Evolutionary conservation across 2,888 invertebrate genomes (phyloP).

Genomic region (Chrysina gloriosa): DNA sequence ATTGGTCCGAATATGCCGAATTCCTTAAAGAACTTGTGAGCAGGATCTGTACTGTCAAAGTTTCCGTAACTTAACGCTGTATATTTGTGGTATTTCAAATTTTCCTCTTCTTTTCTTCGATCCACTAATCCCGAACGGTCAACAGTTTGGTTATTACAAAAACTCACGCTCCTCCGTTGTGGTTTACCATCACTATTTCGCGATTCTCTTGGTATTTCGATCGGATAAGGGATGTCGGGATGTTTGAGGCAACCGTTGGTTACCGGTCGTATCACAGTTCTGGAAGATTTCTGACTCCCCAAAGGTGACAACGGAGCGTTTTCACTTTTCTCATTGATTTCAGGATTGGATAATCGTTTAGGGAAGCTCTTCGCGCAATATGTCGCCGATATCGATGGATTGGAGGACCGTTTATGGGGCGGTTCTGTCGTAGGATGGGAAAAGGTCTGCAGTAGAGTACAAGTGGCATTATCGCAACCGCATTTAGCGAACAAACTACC

Average conservation of each 20-base stretch:
- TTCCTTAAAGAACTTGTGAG: constrained; percentile 61
- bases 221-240: constrained; percentile 62
- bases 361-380: constrained; percentile 11
- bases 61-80: constrained; percentile 57
- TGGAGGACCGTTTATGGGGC: constrained; percentile 45
- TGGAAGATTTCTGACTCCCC: constrained; percentile 24
- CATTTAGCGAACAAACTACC: constrained; percentile 65
- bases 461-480: constrained; percentile 57
- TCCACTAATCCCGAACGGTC: constrained; percentile 37
- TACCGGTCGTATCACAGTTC: constrained; percentile 33
- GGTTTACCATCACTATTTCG: constrained; percentile 48
- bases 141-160: constrained; percentile 10
- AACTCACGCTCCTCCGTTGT: constrained; percentile 40
- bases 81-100: constrained; percentile 58
- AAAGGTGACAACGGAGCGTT: too few species aligned
- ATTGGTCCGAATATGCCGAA: constrained; percentile 61
- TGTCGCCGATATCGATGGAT: constrained; percentile 29
- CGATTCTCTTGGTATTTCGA: constrained; percentile 49
- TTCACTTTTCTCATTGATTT: constrained; percentile 42
- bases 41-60: constrained; percentile 54
- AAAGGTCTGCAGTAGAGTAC: constrained; percentile 47
- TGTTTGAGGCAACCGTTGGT: constrained; percentile 57
- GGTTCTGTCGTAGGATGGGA: constrained; percentile 44
- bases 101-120: constrained; percentile 47
- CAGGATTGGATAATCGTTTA: constrained; percentile 53